Evolutionary conservation across 2,888 invertebrate genomes (phyloP), one percentile per base, ranked within the genome.

Genomic region (Macrosoma leucophasiata): DNA sequence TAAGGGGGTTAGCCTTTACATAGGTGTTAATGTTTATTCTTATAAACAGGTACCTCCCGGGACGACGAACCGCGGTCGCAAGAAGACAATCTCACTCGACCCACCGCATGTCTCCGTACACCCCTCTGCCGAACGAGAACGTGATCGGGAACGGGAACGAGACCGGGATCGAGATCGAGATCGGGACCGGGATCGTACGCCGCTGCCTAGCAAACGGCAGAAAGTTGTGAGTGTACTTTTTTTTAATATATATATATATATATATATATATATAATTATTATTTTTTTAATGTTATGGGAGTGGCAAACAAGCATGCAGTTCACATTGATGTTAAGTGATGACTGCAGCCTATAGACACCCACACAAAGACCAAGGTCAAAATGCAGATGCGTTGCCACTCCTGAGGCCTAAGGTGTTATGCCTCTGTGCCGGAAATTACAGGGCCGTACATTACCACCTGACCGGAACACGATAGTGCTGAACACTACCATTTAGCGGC

Each of bases 61-160:
- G 41, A 91, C 91, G 42, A 94, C 93, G 50, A 93, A 93, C 59
- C 87, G 94, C 29, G 94, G 94, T 36, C 87, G 94, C 38, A 94
- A 94, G 86, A 94, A 94, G 86, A 94, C 94, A 29, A 94, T 94
- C 64, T 94, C 94, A 1, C 74, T 94, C 54, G 94, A 94, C 78
- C 92, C 93, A 44, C 84, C 85, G 1, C 85, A 84, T 25, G 84
- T 85, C 10, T 81, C 84, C 3, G 75, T 85, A 3, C 82, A 81
- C 15, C 82, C 84, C 6, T 67, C 79, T 6, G 50, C 63, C 0
- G 60, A 73, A 9, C 38, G 71, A 7, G 49, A n/a, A n/a, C n/a
- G 57, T 31, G n/a, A n/a, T n/a, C n/a, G n/a, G n/a, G n/a, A n/a
- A n/a, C n/a, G n/a, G n/a, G n/a, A n/a, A n/a, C n/a, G n/a, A n/a